Evolutionary conservation across 64 coral and sea anemone species (phyloP).

Genomic region (Catalaphyllia jardinei): DNA sequence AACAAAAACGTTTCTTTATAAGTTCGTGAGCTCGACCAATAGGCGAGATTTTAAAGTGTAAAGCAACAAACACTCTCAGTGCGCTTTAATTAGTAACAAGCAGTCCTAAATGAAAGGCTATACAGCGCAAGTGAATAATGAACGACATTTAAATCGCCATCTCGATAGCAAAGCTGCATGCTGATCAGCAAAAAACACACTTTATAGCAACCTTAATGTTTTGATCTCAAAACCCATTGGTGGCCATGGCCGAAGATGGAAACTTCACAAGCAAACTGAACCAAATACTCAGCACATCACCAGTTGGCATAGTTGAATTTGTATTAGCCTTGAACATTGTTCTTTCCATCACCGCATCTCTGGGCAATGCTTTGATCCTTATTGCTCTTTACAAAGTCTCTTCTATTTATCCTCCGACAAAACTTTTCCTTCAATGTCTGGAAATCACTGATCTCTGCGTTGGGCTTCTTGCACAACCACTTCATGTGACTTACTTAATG

Average conservation of each 20-base stretch:
- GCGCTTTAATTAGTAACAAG: no score
- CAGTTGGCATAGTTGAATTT: neutral
- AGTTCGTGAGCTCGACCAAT: no score
- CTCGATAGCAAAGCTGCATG: no score
- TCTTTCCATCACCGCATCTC: neutral
- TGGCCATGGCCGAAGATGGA: neutral
- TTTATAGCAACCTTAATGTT: neutral
- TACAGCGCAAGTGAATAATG: no score
- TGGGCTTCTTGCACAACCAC: conserved; percentile 6
- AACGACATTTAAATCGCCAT: no score
- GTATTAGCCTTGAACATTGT: neutral
- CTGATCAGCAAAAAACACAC: no score
- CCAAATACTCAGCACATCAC: neutral
- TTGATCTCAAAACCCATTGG: neutral
- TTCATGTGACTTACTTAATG: neutral
- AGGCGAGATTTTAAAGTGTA: no score
- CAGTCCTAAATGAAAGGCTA: no score
- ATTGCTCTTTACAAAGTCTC: neutral
- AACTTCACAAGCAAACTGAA: neutral
- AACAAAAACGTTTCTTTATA: no score
- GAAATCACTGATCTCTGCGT: conserved; percentile 4
- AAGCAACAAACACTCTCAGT: no score
- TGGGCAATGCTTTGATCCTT: neutral
- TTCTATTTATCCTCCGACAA: conserved; percentile 3
- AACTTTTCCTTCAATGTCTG: conserved; percentile 8